Base-by-base conservation (phyloP, 2,888 invertebrate species). In the Meteorus cinctellus region DNA sequence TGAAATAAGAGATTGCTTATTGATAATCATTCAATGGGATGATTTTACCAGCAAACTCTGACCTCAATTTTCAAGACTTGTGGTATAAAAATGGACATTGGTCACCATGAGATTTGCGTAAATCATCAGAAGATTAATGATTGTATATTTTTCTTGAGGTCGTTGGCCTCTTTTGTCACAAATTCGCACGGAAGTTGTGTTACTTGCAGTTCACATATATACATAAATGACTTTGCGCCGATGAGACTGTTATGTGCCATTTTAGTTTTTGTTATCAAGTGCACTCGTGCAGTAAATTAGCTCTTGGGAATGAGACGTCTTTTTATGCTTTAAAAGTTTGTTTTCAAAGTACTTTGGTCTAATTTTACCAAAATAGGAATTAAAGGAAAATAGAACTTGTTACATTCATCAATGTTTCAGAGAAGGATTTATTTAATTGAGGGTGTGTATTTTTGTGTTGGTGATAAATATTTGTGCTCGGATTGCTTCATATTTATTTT, bases 221-320 rank as follows among this genome's bases (percentile, higher is more conserved):
- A 55, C 19, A 19, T 55, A 55, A 48, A n/a, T 48, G 16, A 4
- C 55, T 19, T 14, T 62, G 12, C 4, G 31, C 14, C 12, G 16
- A 48, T 48, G 5, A 19, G 19, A 55, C 55, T 19, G 55, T 55
- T 55, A 55, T 66, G 59, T 65, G n/a, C 36, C 62, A n/a, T 31
- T 67, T 36, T 41, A 51, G 63, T 70, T 59, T 24, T 24, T 73
- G 65, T 51, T 66, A 34, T 66, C 69, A 3, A 29, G 19, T 63
- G 10, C 41, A 59, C 55, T 59, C 36, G 19, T 73, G 41, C 41
- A 27, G n/a, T 5, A 29, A 72, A 74, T 19, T 31, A 74, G 62
- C 31, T 41, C 74, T 66, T 75, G 75, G 27, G 75, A 75, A 75
- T 31, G 31, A 69, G 69, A 19, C 51, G 48, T 51, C 34, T 55